Evolutionary conservation across 2,113 vertebrate genomes (phyloP), one percentile per base, ranked within the genome.

Genomic region (Isurus oxyrinchus): DNA sequence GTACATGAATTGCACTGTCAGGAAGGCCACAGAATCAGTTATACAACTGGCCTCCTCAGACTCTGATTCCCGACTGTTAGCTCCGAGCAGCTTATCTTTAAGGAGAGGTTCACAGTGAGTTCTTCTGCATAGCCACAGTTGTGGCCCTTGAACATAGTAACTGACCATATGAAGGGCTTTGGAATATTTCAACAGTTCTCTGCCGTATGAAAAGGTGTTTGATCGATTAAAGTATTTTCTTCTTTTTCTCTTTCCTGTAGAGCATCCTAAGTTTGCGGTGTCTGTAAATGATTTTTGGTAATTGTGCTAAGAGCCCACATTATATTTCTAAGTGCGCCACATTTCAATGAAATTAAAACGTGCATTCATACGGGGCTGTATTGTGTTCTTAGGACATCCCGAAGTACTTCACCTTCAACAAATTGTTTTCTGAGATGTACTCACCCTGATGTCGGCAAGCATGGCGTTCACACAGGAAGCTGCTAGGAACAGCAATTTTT

Each of bases 61-160:
- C 3, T 35, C 19, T 21, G 59, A 63, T 63, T 44, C 21, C 2
- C 11, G 61, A 27, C n/a, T 13, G 8, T 35, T 91, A 55, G 55
- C 14, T 0, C 13, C 0, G 14, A 31, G 27, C 16, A 55, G 55
- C 3, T 35, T 27, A 67, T 3, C 19, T 67, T 66, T 69, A 19
- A 69, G 35, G 61, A 67, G 79, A 81, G 13, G 23, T 6, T 40
- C 4, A 69, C 6, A 21, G 44, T 1, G 23, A 10, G 11, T 81
- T 72, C 27, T 76, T 84, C 81, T 49, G n/a, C 14, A 23, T 21
- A 84, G 21, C 91, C 96, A 66, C 19, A 86, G 96, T 97, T 27
- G 5, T 4, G 76, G 57, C 7, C 40, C 87, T 59, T 31, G 27
- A n/a, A 16, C 63, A 19, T 13, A 16, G 57, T 35, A 59, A 91